Evolutionary conservation across 2,888 invertebrate species (phyloP), one percentile per base, ranked within the genome.

Genomic region (Zele albiditarsus): DNA sequence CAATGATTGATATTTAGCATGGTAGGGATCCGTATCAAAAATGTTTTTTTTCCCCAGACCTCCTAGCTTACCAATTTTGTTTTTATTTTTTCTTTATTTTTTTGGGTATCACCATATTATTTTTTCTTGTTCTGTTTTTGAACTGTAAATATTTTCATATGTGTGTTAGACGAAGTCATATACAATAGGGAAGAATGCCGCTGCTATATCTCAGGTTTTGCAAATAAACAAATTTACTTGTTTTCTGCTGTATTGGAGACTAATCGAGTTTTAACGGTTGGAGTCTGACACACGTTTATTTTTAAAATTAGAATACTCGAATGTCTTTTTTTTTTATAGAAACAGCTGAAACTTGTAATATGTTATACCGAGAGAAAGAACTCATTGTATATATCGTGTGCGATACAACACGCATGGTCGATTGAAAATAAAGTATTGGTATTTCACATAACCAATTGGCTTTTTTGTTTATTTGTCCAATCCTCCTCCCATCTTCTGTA

Each of bases 401-500:
- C 81, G 82, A 76, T 77, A 76, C 75, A 69, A 78, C 73, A 77
- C 82, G 84, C 83, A 84, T 80, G 81, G 80, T 82, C 86, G 84
- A 85, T 85, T 84, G 82, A 83, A 83, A 88, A 88, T 88, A 87
- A 88, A 88, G 86, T 87, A 87, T 86, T 88, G 81, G 83, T 87
- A 86, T 88, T 88, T 88, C 86, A 86, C 86, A 87, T 83, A 85
- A 85, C 77, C 70, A 75, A 63, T 75, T 31, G n/a, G 12, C 14
- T 71, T 33, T 53, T 58, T 27, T 57, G 20, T 68, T 70, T 4
- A 25, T 65, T 66, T 49, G 65, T 82, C 81, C 72, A 75, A 80
- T 80, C 78, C 78, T 81, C 67, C 42, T 83, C 84, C 84, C 81
- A 80, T 83, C 82, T 82, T 84, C 83, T 85, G 84, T 85, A 85